These are phyloP conservation scores for Melieria omissa DNA, from an alignment of 2,888 invertebrate genomes.

Conservation along the genomic window DNA sequence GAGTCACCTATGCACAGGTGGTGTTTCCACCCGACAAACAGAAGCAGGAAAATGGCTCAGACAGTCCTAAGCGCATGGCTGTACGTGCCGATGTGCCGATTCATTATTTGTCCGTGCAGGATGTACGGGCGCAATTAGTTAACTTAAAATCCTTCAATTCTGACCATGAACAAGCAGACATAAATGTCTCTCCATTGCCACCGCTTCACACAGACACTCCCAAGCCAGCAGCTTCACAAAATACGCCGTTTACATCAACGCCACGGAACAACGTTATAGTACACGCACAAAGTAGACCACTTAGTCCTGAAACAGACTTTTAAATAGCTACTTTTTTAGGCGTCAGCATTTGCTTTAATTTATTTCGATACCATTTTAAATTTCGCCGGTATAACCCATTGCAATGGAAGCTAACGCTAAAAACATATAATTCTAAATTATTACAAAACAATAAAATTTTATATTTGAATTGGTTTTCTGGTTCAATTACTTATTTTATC, in stretches of 20 bases:
- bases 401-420: too few relatives aligned
- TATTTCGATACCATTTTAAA: neutral
- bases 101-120: slow-evolving; percentile 60
- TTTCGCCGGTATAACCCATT: neutral
- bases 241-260: neutral
- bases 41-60: slow-evolving; percentile 53
- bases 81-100: slow-evolving; percentile 61
- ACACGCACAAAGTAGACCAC: slow-evolving; percentile 48
- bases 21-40: slow-evolving; percentile 60
- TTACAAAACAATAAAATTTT: neutral
- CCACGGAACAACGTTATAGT: slow-evolving; percentile 9
- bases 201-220: slow-evolving; percentile 6
- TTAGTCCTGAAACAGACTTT: slow-evolving; percentile 64
- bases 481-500: neutral
- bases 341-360: neutral
- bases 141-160: slow-evolving; percentile 60
- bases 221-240: neutral
- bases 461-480: neutral
- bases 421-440: too few relatives aligned
- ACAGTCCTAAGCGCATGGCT: slow-evolving; percentile 58
- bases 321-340: slow-evolving; percentile 37
- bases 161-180: neutral
- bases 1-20: slow-evolving; percentile 62
- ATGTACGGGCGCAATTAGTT: slow-evolving; percentile 60
- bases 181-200: neutral